Evolutionary conservation across 2,888 invertebrate genomes (phyloP), one percentile per base, ranked within the genome.

Genomic region (Brachylomia viminalis): DNA sequence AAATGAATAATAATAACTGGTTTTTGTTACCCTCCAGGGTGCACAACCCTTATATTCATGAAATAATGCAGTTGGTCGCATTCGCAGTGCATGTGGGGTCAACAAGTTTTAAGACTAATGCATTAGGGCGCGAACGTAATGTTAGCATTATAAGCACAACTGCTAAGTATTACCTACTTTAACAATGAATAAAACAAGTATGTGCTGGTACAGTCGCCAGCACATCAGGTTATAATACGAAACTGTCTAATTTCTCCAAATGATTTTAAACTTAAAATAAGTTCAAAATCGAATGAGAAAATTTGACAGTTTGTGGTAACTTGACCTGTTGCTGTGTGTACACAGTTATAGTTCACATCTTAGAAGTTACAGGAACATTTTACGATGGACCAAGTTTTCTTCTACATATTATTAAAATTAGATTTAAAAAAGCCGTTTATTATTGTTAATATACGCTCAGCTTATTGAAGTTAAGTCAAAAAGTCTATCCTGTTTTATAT

Each of bases 31-130:
- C 94, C 95, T 94, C 93, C 94, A 90, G 94, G 93, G 94, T 93
- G 91, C 86, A 87, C 94, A 94, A 96, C 96, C 96, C 96, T 95
- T 95, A 90, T 89, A 90, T 92, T 93, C 92, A 93, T 92, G 91
- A 92, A 93, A 93, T 92, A 94, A 95, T 95, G 94, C 95, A 94
- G 95, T 95, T 95, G 95, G 91, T 92, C 90, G 92, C 89, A 88
- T 89, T 92, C 90, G 92, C 89, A 87, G 89, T 91, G 90, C 92
- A 93, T 92, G 92, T 93, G 93, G 95, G 94, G 95, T 95, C 93
- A 95, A 93, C 92, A 91, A 91, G 92, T 94, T 94, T 91, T 88
- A 93, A 86, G 89, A 90, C 90, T 89, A 91, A 92, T 92, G 91
- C 92, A 91, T 91, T 91, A 90, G 79, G 66, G 77, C 72, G 62